Evolutionary conservation across 2,113 vertebrate species (phyloP).

Genomic region (Lagopus muta): DNA sequence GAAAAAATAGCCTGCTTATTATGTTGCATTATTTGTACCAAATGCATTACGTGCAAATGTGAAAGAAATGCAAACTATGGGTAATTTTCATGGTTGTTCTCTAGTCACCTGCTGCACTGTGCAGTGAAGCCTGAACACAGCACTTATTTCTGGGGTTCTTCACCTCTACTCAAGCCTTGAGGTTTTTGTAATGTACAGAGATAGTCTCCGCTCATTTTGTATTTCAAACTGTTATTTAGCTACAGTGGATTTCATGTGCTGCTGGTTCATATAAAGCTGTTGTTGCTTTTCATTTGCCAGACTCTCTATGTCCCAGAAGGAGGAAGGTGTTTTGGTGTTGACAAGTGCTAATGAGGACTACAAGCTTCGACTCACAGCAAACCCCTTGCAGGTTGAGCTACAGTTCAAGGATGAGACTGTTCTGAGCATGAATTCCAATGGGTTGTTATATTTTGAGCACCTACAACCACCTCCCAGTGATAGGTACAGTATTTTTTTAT

Average conservation of each 20-base stretch:
- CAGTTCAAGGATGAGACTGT: slow-evolving; percentile 78
- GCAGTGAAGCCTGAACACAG: background rate
- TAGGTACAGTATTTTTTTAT: slow-evolving; percentile 40
- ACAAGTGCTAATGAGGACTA: slow-evolving; percentile 75
- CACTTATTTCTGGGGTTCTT: background rate
- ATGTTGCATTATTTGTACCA: background rate
- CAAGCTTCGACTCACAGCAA: slow-evolving; percentile 76
- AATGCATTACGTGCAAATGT: background rate
- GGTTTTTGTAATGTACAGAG: background rate
- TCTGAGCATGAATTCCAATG: slow-evolving; percentile 86
- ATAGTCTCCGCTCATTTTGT: background rate
- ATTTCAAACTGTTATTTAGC: background rate
- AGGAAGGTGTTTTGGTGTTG: slow-evolving; percentile 74
- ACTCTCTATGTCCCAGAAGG: slow-evolving; percentile 75
- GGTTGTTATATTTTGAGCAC: slow-evolving; percentile 88
- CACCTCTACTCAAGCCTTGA: background rate
- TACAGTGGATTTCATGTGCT: background rate
- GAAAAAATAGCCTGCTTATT: background rate
- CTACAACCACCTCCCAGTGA: slow-evolving; percentile 75
- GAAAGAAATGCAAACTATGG: background rate
- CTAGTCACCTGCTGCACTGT: background rate
- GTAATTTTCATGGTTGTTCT: background rate
- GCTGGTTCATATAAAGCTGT: background rate
- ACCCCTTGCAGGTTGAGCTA: slow-evolving; percentile 87
- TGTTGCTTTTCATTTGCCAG: slow-evolving; percentile 72